phyloP scores from a whole-genome alignment of 2,888 invertebrate genomes.

The Caenorhabditis virilis region DNA sequence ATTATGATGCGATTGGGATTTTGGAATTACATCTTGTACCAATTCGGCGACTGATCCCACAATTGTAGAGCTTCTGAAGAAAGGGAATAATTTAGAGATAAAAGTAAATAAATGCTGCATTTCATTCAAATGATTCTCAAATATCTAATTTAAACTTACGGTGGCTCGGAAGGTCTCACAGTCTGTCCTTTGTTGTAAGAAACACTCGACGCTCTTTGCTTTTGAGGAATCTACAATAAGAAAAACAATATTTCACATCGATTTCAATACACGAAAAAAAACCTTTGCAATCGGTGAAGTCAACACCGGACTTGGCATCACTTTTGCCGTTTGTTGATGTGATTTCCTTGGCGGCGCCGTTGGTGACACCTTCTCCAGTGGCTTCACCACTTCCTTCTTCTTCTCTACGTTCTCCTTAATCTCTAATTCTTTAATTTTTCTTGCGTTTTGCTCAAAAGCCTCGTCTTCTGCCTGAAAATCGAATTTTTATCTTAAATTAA shows the following conservation, averaged over 20 bases:
- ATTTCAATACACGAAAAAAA: neutral
- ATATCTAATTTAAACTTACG: no score
- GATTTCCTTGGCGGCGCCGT: neutral
- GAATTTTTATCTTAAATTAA: no score
- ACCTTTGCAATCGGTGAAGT: neutral
- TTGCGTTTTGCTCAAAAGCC: neutral
- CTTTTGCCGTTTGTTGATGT: conserved; percentile 5
- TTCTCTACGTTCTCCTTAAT: no score
- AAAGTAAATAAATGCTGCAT: neutral
- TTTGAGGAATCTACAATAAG: neutral
- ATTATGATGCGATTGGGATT: conserved; percentile 31
- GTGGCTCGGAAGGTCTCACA: conserved; percentile 44
- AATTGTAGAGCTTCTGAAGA: conserved; percentile 1
- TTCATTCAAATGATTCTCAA: no score
- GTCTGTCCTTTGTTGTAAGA: conserved; percentile 51
- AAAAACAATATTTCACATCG: neutral
- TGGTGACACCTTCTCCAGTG: neutral
- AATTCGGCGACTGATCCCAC: conserved; percentile 13
- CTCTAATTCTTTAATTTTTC: neutral
- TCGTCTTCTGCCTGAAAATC: neutral
- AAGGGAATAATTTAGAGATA: neutral
- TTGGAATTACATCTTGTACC: conserved; percentile 59
- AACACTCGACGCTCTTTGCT: conserved; percentile 8
- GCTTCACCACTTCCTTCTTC: no score
- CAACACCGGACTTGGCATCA: neutral